These are phyloP conservation scores for Triplophysa tibetana DNA, from an alignment of 2,113 vertebrate genomes.

Conservation along the genomic window DNA sequence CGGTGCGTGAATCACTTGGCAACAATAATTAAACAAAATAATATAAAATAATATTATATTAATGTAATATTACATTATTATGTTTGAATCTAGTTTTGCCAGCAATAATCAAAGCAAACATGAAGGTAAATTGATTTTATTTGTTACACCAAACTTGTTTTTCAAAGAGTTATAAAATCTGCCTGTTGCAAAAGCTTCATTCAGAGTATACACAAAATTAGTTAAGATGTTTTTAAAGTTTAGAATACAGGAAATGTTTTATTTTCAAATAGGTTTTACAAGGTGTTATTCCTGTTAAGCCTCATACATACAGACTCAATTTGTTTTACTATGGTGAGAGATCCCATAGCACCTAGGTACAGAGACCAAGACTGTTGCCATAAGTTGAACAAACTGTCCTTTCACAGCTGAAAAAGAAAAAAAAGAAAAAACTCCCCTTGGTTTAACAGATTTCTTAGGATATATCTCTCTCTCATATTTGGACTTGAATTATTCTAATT, in stretches of 20 bases:
- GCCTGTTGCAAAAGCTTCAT: slow-evolving; percentile 50
- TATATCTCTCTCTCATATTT: background rate
- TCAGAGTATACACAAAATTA: slow-evolving; percentile 66
- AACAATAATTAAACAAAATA: no score
- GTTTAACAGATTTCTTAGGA: background rate
- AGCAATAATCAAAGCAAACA: no score
- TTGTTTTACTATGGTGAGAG: slow-evolving; percentile 28
- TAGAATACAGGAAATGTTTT: slow-evolving; percentile 49
- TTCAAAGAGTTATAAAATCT: no score
- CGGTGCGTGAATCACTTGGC: no score
- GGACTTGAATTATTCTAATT: background rate
- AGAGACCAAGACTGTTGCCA: background rate
- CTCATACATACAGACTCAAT: slow-evolving; percentile 38
- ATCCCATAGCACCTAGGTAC: slow-evolving; percentile 13
- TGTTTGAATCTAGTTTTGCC: no score
- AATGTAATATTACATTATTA: no score
- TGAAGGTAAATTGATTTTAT: no score
- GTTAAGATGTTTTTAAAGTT: slow-evolving; percentile 11
- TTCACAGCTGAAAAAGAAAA: slow-evolving; percentile 22
- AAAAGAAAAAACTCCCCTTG: background rate
- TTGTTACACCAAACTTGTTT: no score
- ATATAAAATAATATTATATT: no score
- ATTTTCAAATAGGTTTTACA: slow-evolving; percentile 53
- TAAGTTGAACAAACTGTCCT: slow-evolving; percentile 2
- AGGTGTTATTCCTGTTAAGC: slow-evolving; percentile 55